Evolutionary conservation across 2,888 invertebrate genomes (phyloP).

Genomic region (Achlya flavicornis): DNA sequence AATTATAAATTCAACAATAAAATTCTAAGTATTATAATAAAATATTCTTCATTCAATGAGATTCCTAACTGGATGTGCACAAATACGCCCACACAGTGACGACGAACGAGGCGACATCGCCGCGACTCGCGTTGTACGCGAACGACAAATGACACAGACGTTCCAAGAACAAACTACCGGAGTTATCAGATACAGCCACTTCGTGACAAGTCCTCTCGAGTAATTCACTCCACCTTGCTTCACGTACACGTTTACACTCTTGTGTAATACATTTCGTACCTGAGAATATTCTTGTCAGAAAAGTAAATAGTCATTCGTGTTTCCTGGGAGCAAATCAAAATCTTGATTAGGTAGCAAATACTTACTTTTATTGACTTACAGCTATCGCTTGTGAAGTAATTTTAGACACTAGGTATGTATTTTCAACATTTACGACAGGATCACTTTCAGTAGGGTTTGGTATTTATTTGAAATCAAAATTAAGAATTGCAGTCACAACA

Average conservation of each 20-base stretch:
- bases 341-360: background rate
- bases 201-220: constrained; percentile 67
- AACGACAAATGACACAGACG: constrained; percentile 73
- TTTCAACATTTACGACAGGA: background rate
- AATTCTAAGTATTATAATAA: too few species aligned
- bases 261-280: constrained; percentile 7
- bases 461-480: too few species aligned
- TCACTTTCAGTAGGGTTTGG: too few species aligned
- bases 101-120: constrained; percentile 37
- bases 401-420: background rate
- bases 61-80: constrained; percentile 42
- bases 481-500: background rate
- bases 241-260: constrained; percentile 25
- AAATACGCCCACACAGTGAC: constrained; percentile 71
- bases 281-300: constrained; percentile 5
- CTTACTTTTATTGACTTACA: background rate
- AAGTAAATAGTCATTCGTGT: constrained; percentile 1
- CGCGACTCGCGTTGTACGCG: constrained; percentile 47
- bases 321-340: constrained; percentile 14
- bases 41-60: background rate
- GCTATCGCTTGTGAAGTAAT: background rate
- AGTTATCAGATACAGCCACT: constrained; percentile 77
- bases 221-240: constrained; percentile 36
- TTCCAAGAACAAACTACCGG: constrained; percentile 76
- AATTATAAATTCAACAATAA: too few species aligned